Evolutionary conservation across 2,888 invertebrate genomes (phyloP), one percentile per base, ranked within the genome.

Genomic region (Diadromus collaris): DNA sequence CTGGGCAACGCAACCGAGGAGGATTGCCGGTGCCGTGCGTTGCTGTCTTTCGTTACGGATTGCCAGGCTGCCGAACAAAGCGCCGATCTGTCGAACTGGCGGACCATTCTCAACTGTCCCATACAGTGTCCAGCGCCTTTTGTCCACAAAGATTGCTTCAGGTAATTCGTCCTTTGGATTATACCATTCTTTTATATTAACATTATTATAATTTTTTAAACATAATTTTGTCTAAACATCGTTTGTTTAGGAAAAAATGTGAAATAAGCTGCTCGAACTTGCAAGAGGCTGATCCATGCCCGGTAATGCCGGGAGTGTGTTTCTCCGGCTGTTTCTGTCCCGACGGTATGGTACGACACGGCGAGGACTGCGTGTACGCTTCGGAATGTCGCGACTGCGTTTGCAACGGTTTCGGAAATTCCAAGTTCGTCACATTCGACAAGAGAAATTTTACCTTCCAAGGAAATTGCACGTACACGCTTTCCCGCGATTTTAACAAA

Each of bases 301-400:
- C 95, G 0, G 88, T 92, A 24, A 91, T 94, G 80, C 93, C 93
- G 19, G 94, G 95, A 44, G 92, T 93, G 58, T 97, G 96, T 90
- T 95, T 95, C 91, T 94, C 96, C 0, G 97, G 97, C 70, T 97
- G 97, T 90, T 97, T 95, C 91, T 97, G 97, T 84, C 96, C 97
- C 0, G 94, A 95, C 58, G 97, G 97, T 51, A 91, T 89, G 3
- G 94, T 95, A 0, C 92, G 95, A 21, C 93, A 93, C 86, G 95
- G 94, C 9, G 93, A 94, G 72, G 91, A 91, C 13, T 97, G 97
- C 86, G 92, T 96, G 6, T 92, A 93, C 73, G 94, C 96, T 0
- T 92, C 93, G 0, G 94, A 94, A 76, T 97, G 97, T 86, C 92
- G 94, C 70, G 96, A 97, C 88, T 97, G 97, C 92, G 90, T 93